Percentiles rank a stretch among this genome's conserved stretches.
phyloP scores from a whole-genome alignment of 2,888 invertebrate genomes.

The Eudemis profundana region DNA sequence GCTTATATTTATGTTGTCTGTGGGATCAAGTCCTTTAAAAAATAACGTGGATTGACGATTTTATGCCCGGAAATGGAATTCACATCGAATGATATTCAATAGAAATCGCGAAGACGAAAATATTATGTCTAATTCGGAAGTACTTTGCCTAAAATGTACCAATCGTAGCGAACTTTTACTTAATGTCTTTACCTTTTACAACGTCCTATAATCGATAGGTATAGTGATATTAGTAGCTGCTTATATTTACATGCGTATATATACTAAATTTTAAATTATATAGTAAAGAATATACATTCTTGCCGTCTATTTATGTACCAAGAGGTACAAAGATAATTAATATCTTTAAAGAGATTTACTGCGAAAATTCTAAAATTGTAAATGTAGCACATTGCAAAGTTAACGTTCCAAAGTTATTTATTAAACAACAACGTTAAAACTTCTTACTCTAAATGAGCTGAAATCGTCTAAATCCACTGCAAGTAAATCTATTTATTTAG shows the following conservation, averaged over 20 bases:
- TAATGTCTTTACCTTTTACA: constrained; percentile 37
- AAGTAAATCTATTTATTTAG: too few species aligned
- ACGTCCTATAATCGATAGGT: constrained; percentile 35
- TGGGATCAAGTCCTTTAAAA: too few species aligned
- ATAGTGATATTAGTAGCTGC: constrained; percentile 27
- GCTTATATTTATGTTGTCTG: too few species aligned
- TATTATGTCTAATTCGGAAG: constrained; percentile 20
- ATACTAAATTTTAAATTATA: constrained; percentile 18
- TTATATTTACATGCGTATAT: constrained; percentile 40
- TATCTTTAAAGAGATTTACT: background rate
- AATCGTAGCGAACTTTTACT: constrained; percentile 33
- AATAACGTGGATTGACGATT: too few species aligned
- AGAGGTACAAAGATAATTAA: background rate
- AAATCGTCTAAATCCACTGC: too few species aligned
- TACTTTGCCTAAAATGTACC: constrained; percentile 33
- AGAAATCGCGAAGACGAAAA: too few species aligned
- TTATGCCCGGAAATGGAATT: too few species aligned
- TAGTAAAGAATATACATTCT: constrained; percentile 27
- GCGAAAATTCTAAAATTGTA: background rate
- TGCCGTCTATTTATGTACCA: constrained; percentile 14
- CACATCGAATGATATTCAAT: too few species aligned
- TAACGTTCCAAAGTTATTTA: too few species aligned
- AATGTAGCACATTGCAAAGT: too few species aligned
- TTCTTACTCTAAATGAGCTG: too few species aligned
- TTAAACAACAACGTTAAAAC: too few species aligned